Conservation (phyloP, 2,888 invertebrate genomes). For the Ceramica pisi region DNA sequence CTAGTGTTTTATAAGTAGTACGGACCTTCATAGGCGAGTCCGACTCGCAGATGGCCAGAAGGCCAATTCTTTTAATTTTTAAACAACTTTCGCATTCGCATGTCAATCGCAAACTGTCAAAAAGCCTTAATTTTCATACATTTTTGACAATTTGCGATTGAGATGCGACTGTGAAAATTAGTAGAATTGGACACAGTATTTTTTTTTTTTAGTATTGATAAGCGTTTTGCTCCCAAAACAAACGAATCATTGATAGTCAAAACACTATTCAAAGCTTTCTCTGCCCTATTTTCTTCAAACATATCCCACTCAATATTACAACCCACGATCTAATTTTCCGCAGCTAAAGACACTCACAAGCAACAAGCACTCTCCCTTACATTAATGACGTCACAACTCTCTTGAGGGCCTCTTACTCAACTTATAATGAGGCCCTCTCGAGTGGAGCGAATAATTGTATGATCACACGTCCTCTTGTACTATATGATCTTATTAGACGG, state of each 20-base stretch:
- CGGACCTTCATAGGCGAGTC: too few relatives aligned
- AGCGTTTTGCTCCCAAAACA: background rate
- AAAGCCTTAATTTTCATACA: too few relatives aligned
- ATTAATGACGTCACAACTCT: constrained; percentile 34
- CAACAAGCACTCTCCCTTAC: constrained; percentile 24
- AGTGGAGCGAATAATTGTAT: constrained; percentile 48
- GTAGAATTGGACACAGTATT: too few relatives aligned
- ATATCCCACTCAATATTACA: background rate
- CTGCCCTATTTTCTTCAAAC: background rate
- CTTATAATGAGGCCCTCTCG: constrained; percentile 43
- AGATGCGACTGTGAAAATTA: too few relatives aligned
- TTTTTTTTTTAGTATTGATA: too few relatives aligned
- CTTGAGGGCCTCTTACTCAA: constrained; percentile 25
- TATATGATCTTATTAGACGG: constrained; percentile 24
- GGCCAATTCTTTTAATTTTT: too few relatives aligned
- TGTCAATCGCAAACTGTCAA: too few relatives aligned
- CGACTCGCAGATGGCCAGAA: too few relatives aligned
- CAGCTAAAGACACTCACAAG: background rate
- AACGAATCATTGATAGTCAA: background rate
- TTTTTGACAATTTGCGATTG: too few relatives aligned
- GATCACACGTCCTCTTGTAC: constrained; percentile 24
- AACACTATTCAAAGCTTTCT: rapidly evolving
- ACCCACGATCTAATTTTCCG: constrained; percentile 1
- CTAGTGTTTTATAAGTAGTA: too few relatives aligned
- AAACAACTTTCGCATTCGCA: too few relatives aligned